A percentile compares a stretch with the other conserved stretches of the same genome.
phyloP scores from a whole-genome alignment of 2,113 vertebrate genomes.

The Brienomyrus brachyistius region DNA sequence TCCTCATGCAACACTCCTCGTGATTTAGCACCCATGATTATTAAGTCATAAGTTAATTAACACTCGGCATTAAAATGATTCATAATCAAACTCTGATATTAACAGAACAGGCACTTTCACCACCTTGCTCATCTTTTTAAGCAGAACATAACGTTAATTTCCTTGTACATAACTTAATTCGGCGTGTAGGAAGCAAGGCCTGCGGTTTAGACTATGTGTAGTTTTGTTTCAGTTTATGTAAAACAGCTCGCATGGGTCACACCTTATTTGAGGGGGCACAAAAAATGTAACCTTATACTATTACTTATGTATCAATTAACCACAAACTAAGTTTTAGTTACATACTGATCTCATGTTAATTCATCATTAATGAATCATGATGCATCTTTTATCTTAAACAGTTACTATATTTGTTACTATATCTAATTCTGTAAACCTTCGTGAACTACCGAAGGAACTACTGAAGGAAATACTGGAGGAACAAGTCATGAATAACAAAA shows the following conservation, averaged over 20 bases:
- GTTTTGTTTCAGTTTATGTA: background rate
- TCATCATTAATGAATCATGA: background rate
- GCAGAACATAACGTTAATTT: background rate
- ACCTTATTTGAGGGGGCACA: background rate
- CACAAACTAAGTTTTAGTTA: background rate
- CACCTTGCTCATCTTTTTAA: background rate
- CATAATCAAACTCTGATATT: background rate
- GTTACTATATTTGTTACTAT: background rate
- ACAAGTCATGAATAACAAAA: background rate
- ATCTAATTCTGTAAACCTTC: too few relatives aligned
- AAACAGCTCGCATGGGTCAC: background rate
- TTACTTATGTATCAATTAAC: background rate
- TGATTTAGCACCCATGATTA: background rate
- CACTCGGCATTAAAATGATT: background rate
- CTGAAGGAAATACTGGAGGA: background rate
- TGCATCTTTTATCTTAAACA: background rate
- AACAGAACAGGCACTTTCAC: background rate
- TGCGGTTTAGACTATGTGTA: background rate
- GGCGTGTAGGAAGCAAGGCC: background rate
- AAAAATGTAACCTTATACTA: background rate
- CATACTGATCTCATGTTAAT: background rate
- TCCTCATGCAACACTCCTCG: background rate
- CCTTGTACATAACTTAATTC: background rate
- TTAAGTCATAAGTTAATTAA: background rate
- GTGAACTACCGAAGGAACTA: too few relatives aligned